Conservation (phyloP, 2,888 invertebrate species). For the Oxycera nigricornis region DNA sequence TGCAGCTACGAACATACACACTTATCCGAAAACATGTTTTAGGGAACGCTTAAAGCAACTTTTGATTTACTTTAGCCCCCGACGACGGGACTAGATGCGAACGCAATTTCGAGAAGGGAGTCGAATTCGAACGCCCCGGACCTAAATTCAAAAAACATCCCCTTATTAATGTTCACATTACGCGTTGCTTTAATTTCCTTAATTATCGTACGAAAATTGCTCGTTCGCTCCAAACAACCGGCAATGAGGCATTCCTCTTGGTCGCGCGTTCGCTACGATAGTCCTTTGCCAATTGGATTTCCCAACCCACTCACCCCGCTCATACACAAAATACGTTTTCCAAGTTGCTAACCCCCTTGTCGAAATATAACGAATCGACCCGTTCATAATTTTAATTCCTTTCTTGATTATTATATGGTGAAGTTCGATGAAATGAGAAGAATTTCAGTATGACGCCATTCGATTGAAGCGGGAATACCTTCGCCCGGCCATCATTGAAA, state of each 20-base stretch:
- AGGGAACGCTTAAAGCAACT: neutral
- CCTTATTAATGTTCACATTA: conserved; percentile 46
- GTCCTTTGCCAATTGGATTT: conserved; percentile 2
- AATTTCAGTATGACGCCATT: neutral
- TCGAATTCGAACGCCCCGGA: conserved; percentile 39
- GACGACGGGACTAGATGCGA: neutral
- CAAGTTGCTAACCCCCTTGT: conserved; percentile 21
- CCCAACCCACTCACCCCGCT: neutral
- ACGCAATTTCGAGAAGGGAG: conserved; percentile 20
- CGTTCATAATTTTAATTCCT: conserved; percentile 38
- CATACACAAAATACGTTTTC: neutral
- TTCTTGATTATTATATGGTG: conserved; percentile 33
- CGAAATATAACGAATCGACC: conserved; percentile 31
- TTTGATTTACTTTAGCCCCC: conserved; percentile 21
- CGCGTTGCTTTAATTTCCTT: conserved; percentile 47
- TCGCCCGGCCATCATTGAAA: neutral
- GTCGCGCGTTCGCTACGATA: neutral
- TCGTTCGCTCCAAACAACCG: conserved; percentile 23
- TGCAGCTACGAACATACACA: neutral
- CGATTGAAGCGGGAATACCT: neutral
- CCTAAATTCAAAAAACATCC: conserved; percentile 42
- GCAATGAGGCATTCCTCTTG: conserved; percentile 16
- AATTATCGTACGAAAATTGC: conserved; percentile 45
- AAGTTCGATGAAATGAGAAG: conserved; percentile 9
- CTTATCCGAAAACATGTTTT: conserved; percentile 13